Evolutionary conservation across 2,888 invertebrate genomes (phyloP), one percentile per base, ranked within the genome.

Genomic region (Omphaloscelis lunosa): DNA sequence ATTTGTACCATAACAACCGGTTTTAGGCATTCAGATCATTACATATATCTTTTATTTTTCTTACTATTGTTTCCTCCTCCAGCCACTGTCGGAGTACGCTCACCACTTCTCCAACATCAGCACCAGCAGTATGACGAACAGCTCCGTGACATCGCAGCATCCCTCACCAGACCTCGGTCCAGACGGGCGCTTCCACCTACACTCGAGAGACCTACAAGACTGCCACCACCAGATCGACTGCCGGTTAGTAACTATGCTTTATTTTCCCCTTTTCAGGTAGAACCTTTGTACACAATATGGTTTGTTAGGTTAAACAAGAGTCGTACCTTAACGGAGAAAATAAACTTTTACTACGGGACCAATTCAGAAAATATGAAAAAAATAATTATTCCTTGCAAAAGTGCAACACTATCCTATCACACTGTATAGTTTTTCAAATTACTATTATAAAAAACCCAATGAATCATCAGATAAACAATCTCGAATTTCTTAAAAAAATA

Each of bases 71-170:
- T 11, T 45, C 72, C 20, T 56, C 12, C 29, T 59, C 5, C 91
- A 93, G 90, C 90, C 34, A 92, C 89, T 23, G 93, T 91, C n/a
- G 90, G 88, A 45, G 94, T 95, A 11, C 92, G 96, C 1, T 96
- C 97, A 2, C 95, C 96, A 15, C 90, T 96, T 7, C 93, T 96
- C 85, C 97, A 94, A 91, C 97, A 95, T 20, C 95, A 95, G 80
- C 95, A 95, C 85, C 95, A 95, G 87, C 96, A 95, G 79, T 97
- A 97, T 89, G 97, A 97, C 91, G 98, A 98, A 90, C 98, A 98
- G 91, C 96, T 98, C 84, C 97, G 98, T 85, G 98, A 98, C 92
- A 98, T 98, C 88, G 98, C 98, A 6, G 98, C 98, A 71, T 98
- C 98, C 29, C 97, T 98, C 87, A 98, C 98, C 20, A 97, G 98